These are phyloP conservation scores for Pteromalus puparum DNA, from an alignment of 1,140 invertebrate species.

Conservation along the genomic window DNA sequence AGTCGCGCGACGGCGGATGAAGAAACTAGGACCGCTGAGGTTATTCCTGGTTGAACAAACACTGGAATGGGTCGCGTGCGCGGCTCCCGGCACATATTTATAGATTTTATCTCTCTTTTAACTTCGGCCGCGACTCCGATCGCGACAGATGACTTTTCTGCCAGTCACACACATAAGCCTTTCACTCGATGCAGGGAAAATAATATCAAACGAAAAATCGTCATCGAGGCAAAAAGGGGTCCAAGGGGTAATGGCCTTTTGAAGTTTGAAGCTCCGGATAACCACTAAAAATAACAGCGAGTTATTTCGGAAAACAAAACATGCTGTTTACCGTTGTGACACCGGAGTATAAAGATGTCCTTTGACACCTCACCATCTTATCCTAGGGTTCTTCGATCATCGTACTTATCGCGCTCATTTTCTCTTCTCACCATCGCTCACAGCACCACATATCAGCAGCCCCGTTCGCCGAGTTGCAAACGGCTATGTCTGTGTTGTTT, in stretches of 20 bases:
- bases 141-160: background rate
- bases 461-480: background rate
- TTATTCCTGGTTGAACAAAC: slow-evolving; percentile 76
- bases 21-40: slow-evolving; percentile 67
- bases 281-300: too few species aligned
- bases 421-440: too few species aligned
- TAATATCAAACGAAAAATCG: too few species aligned
- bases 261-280: too few species aligned
- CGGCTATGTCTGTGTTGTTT: background rate
- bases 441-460: background rate
- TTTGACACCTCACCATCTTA: too few species aligned
- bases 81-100: slow-evolving; percentile 73
- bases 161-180: background rate
- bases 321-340: too few species aligned
- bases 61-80: slow-evolving; percentile 74
- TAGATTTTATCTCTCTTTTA: slow-evolving; percentile 75
- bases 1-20: slow-evolving; percentile 58
- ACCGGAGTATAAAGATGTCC: too few species aligned
- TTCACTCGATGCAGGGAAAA: too few species aligned
- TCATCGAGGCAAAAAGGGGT: too few species aligned
- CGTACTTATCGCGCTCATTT: background rate
- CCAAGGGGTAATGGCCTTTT: too few species aligned
- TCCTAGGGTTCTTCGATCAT: too few species aligned
- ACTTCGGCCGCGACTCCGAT: slow-evolving; percentile 56
- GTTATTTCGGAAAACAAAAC: too few species aligned